Base-by-base conservation (phyloP, 2,888 invertebrate genomes). In the Amiota communis region DNA sequence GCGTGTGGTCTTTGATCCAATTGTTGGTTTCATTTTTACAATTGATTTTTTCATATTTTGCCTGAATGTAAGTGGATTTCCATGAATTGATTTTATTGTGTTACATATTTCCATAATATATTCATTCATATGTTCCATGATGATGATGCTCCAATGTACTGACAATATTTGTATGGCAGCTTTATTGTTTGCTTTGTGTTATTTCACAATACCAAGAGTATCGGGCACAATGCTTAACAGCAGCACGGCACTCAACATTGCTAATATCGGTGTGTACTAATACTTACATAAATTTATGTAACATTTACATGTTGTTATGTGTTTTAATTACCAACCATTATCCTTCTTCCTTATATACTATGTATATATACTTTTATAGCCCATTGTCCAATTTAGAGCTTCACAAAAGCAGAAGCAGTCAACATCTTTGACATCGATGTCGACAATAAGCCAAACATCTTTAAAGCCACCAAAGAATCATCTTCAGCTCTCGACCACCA, bases 121-220 rank as follows among this genome's bases (percentile, higher is more conserved):
- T 59, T 11, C 12, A 51, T 49, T 53, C 8, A 2, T 17, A 15
- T 65, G 47, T 23, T 53, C 11, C 36, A 36, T 57, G 63, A 11
- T n/a, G 46, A 36, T n/a, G 46, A 36, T 63, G 36, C 12, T 1
- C 63, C 23, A 59, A 46, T 63, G 63, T 23, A 12, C 53, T n/a
- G 46, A 15, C n/a, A 56, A 56, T 15, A 12, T n/a, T 56, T 64
- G 13, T 56, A 11, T 75, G 90, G 64, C 91, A 96, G 96, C 91
- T 95, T 53, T 96, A 96, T 89, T 93, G 95, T 77, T 91, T 96
- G 88, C 91, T 96, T 73, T 96, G 96, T 90, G 96, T 96, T 73
- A 92, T 96, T 86, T 96, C 96, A 6, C 96, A 96, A 89, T 96
- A 95, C 86, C 96, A 96, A 90, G 95, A 95, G 86, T 94, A 95